phyloP scores from a whole-genome alignment of 2,113 vertebrate species.

The Marcusenius ussheri region DNA sequence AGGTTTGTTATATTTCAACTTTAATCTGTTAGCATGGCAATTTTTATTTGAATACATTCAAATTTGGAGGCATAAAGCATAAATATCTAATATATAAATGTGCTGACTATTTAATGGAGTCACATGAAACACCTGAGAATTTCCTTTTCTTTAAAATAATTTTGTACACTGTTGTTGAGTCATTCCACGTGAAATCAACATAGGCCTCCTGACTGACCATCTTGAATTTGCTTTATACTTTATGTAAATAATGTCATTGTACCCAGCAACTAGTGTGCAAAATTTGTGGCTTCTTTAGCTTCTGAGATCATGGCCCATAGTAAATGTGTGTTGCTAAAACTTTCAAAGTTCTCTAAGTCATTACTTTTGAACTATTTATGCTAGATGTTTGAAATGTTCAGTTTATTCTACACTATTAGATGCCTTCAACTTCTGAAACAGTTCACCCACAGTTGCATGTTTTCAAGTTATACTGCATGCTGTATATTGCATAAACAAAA shows the following conservation, averaged over 20 bases:
- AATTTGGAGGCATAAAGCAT: background rate
- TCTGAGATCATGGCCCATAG: background rate
- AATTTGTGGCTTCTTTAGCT: background rate
- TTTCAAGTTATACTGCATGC: background rate
- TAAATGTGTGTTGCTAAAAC: background rate
- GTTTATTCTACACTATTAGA: too few relatives aligned
- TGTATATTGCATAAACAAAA: background rate
- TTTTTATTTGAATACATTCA: background rate
- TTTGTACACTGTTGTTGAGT: background rate
- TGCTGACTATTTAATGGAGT: background rate
- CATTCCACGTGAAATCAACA: background rate
- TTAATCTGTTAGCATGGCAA: background rate
- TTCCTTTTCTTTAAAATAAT: background rate
- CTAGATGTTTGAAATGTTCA: background rate
- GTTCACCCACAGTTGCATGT: background rate
- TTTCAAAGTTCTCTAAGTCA: background rate
- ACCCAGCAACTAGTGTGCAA: background rate
- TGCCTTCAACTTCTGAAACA: too few relatives aligned
- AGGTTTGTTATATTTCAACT: conserved; percentile 60
- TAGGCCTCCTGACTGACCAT: background rate
- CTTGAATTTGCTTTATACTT: background rate
- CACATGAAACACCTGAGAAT: background rate
- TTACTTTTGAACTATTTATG: background rate
- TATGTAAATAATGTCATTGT: background rate
- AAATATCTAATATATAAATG: background rate